Conservation (phyloP, 64 coral and sea anemone genomes). For the Dendronephthya gigantea region DNA sequence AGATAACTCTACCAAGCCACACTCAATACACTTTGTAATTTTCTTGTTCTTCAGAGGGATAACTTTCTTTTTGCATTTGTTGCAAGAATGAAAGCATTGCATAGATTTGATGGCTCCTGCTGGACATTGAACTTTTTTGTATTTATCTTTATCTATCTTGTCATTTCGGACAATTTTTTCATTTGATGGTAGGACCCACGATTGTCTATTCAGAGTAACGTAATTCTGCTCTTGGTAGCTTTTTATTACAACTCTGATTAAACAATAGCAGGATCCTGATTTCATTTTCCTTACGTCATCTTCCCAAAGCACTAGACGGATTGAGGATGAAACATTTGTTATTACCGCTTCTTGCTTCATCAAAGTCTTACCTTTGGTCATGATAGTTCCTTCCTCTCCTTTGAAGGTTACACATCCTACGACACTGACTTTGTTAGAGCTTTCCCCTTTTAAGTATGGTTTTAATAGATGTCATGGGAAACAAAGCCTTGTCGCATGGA, state of each 20-base stretch:
- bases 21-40: too few relatives aligned
- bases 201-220: slow-evolving; percentile 29
- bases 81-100: background rate
- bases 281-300: slow-evolving; percentile 33
- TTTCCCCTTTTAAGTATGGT: background rate
- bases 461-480: background rate
- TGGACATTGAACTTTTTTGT: background rate
- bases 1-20: too few relatives aligned
- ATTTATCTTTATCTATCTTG: background rate
- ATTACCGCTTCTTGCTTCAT: slow-evolving; percentile 28
- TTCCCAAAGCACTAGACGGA: slow-evolving; percentile 38
- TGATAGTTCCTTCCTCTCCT: background rate
- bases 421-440: too few relatives aligned
- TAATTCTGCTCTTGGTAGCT: slow-evolving; percentile 20
- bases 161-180: background rate
- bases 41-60: too few relatives aligned
- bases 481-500: background rate
- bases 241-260: slow-evolving; percentile 30
- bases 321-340: background rate
- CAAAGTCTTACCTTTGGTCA: background rate
- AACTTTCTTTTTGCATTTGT: background rate
- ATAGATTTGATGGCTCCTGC: background rate
- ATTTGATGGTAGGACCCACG: background rate
- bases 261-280: slow-evolving; percentile 22
- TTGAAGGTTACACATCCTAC: background rate